A percentile compares a stretch with the other conserved stretches of the same genome.
Evolutionary conservation across 2,113 vertebrate species (phyloP).

Genomic region (Nycticryphes semicollaris): DNA sequence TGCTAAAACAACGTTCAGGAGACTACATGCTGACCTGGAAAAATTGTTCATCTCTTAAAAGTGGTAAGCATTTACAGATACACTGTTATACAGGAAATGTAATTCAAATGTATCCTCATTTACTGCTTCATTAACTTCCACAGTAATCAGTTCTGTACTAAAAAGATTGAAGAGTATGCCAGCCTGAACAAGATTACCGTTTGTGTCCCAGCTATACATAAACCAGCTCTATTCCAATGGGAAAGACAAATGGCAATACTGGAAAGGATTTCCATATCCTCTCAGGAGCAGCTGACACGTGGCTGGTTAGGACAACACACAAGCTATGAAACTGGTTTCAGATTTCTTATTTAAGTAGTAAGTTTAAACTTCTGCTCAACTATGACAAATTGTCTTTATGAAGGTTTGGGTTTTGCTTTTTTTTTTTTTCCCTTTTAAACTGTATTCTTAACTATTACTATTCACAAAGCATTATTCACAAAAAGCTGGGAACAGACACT

Average conservation of each 20-base stretch:
- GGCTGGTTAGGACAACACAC: neutral
- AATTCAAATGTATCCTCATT: neutral
- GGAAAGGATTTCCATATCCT: neutral
- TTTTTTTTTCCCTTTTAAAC: neutral
- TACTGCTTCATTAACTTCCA: neutral
- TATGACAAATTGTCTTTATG: neutral
- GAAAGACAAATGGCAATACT: neutral
- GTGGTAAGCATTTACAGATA: neutral
- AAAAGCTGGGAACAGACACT: neutral
- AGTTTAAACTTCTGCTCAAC: neutral
- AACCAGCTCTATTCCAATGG: neutral
- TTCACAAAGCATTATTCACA: neutral
- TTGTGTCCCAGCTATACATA: neutral
- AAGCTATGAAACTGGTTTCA: neutral
- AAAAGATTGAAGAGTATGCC: neutral
- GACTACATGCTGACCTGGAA: neutral
- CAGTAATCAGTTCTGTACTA: neutral
- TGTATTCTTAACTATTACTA: neutral
- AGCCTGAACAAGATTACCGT: neutral
- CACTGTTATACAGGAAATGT: neutral
- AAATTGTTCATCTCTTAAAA: neutral
- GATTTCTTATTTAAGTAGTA: neutral
- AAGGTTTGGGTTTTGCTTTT: neutral
- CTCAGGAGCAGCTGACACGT: neutral
- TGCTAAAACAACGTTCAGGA: neutral